Evolutionary conservation across 2,888 invertebrate genomes (phyloP).

Genomic region (Brassicogethes aeneus): DNA sequence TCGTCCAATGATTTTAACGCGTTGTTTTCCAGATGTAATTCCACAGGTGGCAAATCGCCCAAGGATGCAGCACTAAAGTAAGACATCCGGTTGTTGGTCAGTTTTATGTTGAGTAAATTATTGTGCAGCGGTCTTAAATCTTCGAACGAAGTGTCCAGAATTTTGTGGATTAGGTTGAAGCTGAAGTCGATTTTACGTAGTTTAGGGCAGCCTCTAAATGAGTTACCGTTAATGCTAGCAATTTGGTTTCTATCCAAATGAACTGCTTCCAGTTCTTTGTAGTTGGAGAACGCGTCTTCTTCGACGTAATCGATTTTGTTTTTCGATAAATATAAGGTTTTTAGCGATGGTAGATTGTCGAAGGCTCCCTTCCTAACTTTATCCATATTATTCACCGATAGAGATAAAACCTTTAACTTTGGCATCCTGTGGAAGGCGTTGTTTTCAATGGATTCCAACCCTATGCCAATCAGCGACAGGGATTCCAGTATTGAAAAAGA

Average conservation of each 20-base stretch:
- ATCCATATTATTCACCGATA: constrained; percentile 24
- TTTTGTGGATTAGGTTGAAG: constrained; percentile 18
- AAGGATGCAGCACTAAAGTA: constrained; percentile 17
- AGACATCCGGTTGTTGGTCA: constrained; percentile 18
- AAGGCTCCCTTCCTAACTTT: constrained; percentile 20
- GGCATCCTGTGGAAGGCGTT: constrained; percentile 24
- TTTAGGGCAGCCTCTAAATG: constrained; percentile 18
- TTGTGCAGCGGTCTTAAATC: constrained; percentile 12
- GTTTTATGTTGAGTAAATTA: constrained; percentile 13
- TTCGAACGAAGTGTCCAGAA: constrained; percentile 15
- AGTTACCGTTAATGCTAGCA: constrained; percentile 16
- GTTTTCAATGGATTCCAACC: constrained; percentile 22
- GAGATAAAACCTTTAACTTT: constrained; percentile 19
- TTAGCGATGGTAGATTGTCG: constrained; percentile 17
- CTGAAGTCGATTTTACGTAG: constrained; percentile 21
- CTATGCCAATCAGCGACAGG: constrained; percentile 22
- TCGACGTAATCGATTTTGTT: constrained; percentile 23
- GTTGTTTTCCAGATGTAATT: constrained; percentile 23
- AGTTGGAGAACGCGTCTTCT: constrained; percentile 20
- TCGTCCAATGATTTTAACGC: constrained; percentile 14
- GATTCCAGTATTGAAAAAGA: constrained; percentile 21
- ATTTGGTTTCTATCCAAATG: constrained; percentile 26
- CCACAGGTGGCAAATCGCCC: constrained; percentile 13
- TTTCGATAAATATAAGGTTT: constrained; percentile 22
- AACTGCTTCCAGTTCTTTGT: constrained; percentile 19